These are phyloP conservation scores for Magallana nippona DNA, from an alignment of 2,888 invertebrate genomes.

Conservation along the genomic window DNA sequence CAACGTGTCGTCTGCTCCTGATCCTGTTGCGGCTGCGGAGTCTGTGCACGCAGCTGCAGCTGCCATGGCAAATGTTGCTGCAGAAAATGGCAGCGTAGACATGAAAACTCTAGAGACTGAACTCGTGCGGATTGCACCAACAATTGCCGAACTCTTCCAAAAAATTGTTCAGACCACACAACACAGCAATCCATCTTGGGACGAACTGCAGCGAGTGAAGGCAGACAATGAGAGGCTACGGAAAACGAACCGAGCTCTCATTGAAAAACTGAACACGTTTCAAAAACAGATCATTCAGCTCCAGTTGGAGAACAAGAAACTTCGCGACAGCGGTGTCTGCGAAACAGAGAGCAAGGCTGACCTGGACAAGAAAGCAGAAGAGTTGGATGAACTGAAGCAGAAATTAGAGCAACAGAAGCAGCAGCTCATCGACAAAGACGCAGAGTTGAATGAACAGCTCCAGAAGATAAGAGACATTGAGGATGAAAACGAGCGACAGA, in stretches of 20 bases:
- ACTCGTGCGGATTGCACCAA: slow-evolving; percentile 62
- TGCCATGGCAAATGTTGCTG: slow-evolving; percentile 35
- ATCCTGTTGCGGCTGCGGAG: not conserved
- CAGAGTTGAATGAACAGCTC: slow-evolving; percentile 59
- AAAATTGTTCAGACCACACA: slow-evolving; percentile 61
- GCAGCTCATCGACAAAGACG: slow-evolving; percentile 60
- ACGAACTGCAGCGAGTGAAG: slow-evolving; percentile 57
- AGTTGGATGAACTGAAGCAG: slow-evolving; percentile 55
- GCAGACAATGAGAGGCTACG: slow-evolving; percentile 63
- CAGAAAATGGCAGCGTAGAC: not conserved
- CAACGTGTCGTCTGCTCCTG: slow-evolving; percentile 12
- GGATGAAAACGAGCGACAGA: slow-evolving; percentile 61
- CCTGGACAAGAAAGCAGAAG: slow-evolving; percentile 55
- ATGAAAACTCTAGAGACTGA: slow-evolving; percentile 60
- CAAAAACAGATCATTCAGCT: slow-evolving; percentile 66
- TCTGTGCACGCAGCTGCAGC: slow-evolving; percentile 45
- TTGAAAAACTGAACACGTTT: slow-evolving; percentile 64
- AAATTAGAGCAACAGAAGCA: slow-evolving; percentile 58
- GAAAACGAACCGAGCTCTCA: slow-evolving; percentile 60
- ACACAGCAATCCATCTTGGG: slow-evolving; percentile 48
- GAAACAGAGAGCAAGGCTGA: slow-evolving; percentile 58
- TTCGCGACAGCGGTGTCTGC: slow-evolving; percentile 57
- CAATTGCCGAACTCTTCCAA: slow-evolving; percentile 63
- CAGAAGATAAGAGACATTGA: slow-evolving; percentile 58
- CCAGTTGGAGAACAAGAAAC: slow-evolving; percentile 64